Base-by-base conservation (phyloP, 2,888 invertebrate genomes). In the Timema cristinae region DNA sequence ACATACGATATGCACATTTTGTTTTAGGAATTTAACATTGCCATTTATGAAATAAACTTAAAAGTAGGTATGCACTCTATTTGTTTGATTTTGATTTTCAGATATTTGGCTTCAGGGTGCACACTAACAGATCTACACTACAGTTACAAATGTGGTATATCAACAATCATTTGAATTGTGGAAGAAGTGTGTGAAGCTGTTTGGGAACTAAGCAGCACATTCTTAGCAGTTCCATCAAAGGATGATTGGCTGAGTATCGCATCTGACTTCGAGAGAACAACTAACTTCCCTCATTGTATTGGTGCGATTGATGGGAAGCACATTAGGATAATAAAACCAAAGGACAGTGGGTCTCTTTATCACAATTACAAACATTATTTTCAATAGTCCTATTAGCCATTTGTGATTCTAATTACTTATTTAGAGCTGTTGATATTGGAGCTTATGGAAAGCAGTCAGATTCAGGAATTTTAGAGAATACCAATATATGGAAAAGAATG, bases 261-360 rank as follows among this genome's bases (percentile, higher is more conserved):
- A 54, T 54, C 11, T 54, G 11, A 54, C n/a, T 54, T 54, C 4
- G 54, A 54, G 54, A 54, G 54, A 54, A 54, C 54, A 54, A 4
- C 54, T 11, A 13, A 54, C 54, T 54, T 54, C 54, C 54, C 54
- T 54, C 54, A 54, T 54, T 54, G 54, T 54, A 11, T 54, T 54
- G 54, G n/a, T n/a, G 54, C 54, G 54, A 54, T 54, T 54, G 54
- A 54, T 4, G 54, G 54, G n/a, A 13, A 54, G 54, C 54, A 54
- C 54, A 54, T 54, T 54, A n/a, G 54, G 54, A 54, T n/a, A 54
- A 54, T 54, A 54, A 54, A 54, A 54, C 54, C 54, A 54, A 54
- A 54, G 11, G 4, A 54, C n/a, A 54, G 54, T 54, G 54, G 54
- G n/a, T n/a, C 32, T 32, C 32, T 32, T 32, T 32, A 32, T 54